Conservation (phyloP, 2,888 invertebrate genomes). For the Diarsia mendica region DNA sequence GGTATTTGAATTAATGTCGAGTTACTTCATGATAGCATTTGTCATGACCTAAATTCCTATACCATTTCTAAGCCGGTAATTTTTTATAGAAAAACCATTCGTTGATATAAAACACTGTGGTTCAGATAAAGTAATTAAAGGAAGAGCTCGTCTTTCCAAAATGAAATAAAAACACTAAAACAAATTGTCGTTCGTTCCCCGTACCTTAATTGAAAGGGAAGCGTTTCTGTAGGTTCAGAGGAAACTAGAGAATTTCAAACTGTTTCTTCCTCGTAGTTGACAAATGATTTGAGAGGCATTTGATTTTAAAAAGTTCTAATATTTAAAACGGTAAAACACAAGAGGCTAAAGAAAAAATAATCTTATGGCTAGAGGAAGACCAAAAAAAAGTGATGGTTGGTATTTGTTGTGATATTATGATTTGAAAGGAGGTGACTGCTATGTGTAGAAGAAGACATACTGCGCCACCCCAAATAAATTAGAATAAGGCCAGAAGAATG, state of each 20-base stretch:
- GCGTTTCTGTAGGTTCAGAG: neutral
- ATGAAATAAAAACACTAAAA: conserved; percentile 8
- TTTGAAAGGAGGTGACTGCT: no score
- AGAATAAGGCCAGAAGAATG: no score
- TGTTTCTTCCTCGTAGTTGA: neutral
- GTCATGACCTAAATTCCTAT: neutral
- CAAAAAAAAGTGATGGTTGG: no score
- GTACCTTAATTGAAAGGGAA: conserved; percentile 20
- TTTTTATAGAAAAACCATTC: neutral
- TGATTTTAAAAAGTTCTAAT: neutral
- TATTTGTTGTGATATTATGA: no score
- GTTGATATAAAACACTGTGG: neutral
- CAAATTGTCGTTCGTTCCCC: conserved; percentile 7
- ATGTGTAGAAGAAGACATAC: no score
- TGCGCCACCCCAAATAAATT: no score
- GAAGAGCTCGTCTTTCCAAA: conserved; percentile 11
- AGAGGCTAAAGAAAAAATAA: no score
- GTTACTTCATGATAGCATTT: neutral
- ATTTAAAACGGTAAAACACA: no score
- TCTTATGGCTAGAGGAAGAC: no score
- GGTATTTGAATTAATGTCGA: no score
- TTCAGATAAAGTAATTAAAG: conserved; percentile 3
- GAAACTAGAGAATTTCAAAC: neutral
- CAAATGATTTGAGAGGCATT: neutral
- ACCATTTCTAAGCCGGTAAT: neutral